phyloP scores from a whole-genome alignment of 2,113 vertebrate species.

The Alligator mississippiensis region DNA sequence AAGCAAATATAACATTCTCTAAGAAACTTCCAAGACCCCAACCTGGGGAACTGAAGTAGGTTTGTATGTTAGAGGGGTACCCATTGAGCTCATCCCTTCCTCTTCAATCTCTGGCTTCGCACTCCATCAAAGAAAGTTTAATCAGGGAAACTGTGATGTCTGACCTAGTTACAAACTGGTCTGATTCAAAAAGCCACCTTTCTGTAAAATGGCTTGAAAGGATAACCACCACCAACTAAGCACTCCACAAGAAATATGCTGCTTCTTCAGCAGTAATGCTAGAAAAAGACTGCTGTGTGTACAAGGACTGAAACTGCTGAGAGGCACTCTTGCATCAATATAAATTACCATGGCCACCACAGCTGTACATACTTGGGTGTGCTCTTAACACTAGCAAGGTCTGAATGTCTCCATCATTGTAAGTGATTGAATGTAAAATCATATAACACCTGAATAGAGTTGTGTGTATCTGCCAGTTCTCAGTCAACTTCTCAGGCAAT shows the following conservation, averaged over 20 bases:
- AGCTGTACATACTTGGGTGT: fast-evolving
- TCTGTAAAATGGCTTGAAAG: background rate
- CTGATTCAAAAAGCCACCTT: background rate
- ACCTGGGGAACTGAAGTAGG: background rate
- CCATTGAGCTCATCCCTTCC: background rate
- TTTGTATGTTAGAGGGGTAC: background rate
- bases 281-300: background rate
- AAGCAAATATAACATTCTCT: background rate
- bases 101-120: background rate
- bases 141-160: background rate
- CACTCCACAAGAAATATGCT: background rate
- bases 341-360: background rate
- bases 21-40: background rate
- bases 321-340: background rate
- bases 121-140: background rate
- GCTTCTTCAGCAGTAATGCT: background rate
- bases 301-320: background rate
- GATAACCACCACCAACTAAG: background rate
- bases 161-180: background rate
- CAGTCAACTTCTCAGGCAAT: background rate
- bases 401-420: background rate
- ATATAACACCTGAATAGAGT: background rate
- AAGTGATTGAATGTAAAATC: background rate
- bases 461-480: background rate
- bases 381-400: background rate